Evolutionary conservation across 92 coral and sea anemone genomes (phyloP).

Genomic region (Plumapathes pennacea): DNA sequence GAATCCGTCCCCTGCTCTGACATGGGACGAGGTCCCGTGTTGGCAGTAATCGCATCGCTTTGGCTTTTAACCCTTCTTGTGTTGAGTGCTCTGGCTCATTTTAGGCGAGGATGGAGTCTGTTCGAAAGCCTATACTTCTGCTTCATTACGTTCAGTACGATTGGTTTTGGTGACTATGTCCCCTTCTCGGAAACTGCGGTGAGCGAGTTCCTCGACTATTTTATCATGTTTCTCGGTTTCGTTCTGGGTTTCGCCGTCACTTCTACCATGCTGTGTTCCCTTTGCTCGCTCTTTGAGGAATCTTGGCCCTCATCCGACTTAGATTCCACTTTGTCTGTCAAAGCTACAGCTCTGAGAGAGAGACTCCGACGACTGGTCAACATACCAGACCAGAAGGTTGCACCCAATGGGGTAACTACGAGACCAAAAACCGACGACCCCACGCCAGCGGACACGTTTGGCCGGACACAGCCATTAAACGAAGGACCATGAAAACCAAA

Average conservation of each 20-base stretch:
- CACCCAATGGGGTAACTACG: too few species aligned
- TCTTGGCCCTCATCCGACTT: too few species aligned
- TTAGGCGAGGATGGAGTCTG: constrained; percentile 15
- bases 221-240: constrained; percentile 12
- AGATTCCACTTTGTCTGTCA: too few species aligned
- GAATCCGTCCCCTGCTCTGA: too few species aligned
- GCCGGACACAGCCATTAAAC: too few species aligned
- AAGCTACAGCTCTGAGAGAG: too few species aligned
- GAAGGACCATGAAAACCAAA: too few species aligned
- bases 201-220: not conserved
- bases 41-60: not conserved
- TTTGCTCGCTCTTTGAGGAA: constrained; percentile 5
- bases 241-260: constrained; percentile 19
- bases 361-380: too few species aligned
- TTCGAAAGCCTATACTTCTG: constrained; percentile 18
- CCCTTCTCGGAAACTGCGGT: constrained; percentile 6
- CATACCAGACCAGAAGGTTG: too few species aligned
- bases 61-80: constrained; percentile 10
- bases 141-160: constrained; percentile 16
- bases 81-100: constrained; percentile 1
- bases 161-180: constrained; percentile 16
- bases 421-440: too few species aligned
- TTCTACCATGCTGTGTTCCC: constrained; percentile 6
- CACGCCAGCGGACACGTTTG: too few species aligned
- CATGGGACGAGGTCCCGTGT: not conserved